A percentile compares a stretch with the other conserved stretches of the same genome.
These are phyloP conservation scores for Leucophenga montana DNA, from an alignment of 2,888 invertebrate genomes.

Conservation along the genomic window DNA sequence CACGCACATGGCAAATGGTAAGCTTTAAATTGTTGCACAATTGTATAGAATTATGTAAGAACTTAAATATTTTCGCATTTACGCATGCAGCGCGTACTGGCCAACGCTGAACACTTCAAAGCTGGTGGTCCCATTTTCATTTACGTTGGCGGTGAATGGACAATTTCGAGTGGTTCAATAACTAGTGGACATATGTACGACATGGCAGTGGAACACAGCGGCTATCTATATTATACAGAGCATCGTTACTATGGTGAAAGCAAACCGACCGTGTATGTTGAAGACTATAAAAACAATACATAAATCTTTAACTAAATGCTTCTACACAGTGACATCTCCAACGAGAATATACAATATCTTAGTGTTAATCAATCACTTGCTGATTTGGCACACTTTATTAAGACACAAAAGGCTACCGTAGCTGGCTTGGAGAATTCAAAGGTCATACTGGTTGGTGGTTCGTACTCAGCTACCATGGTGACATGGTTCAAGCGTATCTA, in stretches of 20 bases:
- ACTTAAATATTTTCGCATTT: not conserved
- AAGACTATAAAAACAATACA: not conserved
- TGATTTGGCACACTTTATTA: slow-evolving; percentile 79
- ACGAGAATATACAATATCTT: slow-evolving; percentile 77
- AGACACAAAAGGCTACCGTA: slow-evolving; percentile 71
- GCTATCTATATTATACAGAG: slow-evolving; percentile 83
- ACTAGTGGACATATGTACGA: slow-evolving; percentile 78
- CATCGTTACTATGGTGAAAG: slow-evolving; percentile 88
- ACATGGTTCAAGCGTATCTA: slow-evolving; percentile 80
- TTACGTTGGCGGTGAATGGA: slow-evolving; percentile 82
- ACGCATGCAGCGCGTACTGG: slow-evolving; percentile 74
- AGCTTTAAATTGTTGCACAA: not conserved
- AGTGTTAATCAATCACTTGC: slow-evolving; percentile 80
- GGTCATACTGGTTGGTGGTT: slow-evolving; percentile 78
- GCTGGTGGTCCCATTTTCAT: slow-evolving; percentile 78
- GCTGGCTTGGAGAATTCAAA: slow-evolving; percentile 70
- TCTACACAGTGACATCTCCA: slow-evolving; percentile 74
- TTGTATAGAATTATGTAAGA: not conserved
- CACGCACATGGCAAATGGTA: slow-evolving; percentile 75
- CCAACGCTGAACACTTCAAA: slow-evolving; percentile 73
- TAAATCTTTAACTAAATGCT: not conserved
- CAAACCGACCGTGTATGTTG: slow-evolving; percentile 79
- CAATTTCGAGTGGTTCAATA: slow-evolving; percentile 77
- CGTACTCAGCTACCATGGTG: slow-evolving; percentile 81
- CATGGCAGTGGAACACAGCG: slow-evolving; percentile 76